Conservation (phyloP, 2,113 vertebrate species). For the Ceratotherium simum region DNA sequence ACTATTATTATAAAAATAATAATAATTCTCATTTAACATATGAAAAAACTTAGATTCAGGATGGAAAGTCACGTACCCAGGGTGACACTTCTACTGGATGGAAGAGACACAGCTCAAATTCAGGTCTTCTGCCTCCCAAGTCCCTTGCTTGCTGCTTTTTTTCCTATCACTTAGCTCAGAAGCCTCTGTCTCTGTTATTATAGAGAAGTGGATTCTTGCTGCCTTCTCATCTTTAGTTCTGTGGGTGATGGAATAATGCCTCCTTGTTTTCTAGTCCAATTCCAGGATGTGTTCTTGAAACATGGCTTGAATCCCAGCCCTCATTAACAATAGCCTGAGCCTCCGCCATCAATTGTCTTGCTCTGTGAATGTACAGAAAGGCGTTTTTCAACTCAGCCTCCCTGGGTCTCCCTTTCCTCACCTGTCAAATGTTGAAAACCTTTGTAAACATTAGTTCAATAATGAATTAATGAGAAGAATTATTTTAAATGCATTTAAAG, state of each 20-base stretch:
- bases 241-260: not conserved
- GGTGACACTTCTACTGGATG: not conserved
- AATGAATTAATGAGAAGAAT: not conserved
- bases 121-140: not conserved
- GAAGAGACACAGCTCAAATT: not conserved
- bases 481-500: not conserved
- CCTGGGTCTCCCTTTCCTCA: not conserved
- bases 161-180: not conserved
- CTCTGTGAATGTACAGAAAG: not conserved
- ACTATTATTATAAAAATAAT: too few species aligned
- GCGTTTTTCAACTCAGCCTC: not conserved
- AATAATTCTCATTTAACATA: not conserved
- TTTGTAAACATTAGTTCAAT: not conserved
- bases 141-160: not conserved
- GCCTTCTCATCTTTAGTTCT: not conserved
- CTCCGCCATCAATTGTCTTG: not conserved
- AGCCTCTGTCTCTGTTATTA: not conserved
- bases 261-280: not conserved
- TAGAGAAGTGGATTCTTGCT: not conserved
- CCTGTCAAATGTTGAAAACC: not conserved
- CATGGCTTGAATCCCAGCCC: not conserved
- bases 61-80: not conserved
- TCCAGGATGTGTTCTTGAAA: not conserved
- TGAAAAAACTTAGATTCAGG: not conserved
- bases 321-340: not conserved